Evolutionary conservation across 1,140 invertebrate genomes (phyloP), one percentile per base, ranked within the genome.

Genomic region (Drosophila simulans): DNA sequence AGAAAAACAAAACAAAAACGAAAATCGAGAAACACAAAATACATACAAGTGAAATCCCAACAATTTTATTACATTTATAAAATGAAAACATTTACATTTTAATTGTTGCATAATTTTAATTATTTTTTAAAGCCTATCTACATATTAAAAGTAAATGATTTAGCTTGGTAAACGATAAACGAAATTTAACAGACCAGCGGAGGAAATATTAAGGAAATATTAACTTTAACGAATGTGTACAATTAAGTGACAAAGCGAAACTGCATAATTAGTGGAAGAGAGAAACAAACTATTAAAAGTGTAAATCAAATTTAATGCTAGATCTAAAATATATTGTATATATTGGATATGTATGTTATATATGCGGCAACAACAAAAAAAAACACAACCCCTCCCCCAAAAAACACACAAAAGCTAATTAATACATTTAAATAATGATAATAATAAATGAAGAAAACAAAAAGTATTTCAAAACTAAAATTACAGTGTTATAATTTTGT

Each of bases 41-140:
- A 74, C 37, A 59, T 57, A 52, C 42, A 73, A 73, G 39, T 63
- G 37, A 88, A 73, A 88, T 88, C 84, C 84, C 83, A 82, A 88
- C 83, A 88, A 89, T 89, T 89, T 89, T 89, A 89, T 89, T 89
- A 89, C 84, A 89, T 89, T 89, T 89, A 89, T 89, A 89, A 89
- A 89, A 89, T 89, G 84, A 89, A 89, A 75, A 89, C 80, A 89
- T 77, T 89, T 89, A 89, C 77, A 89, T 89, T 89, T 89, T 89
- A 89, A 89, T 89, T 89, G 84, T 89, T 89, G 84, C 84, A 89
- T 89, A 89, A 84, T 89, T 89, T 89, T 89, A 89, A 84, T 89
- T 89, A 80, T 80, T 89, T 89, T 89, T 77, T 89, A 84, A 77
- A 68, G 64, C 77, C 72, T 89, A 89, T 80, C 52, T 78, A 71